A percentile compares a stretch with the other conserved stretches of the same genome.
Conservation (phyloP, 2,888 invertebrate genomes). For the Emesis furor region DNA sequence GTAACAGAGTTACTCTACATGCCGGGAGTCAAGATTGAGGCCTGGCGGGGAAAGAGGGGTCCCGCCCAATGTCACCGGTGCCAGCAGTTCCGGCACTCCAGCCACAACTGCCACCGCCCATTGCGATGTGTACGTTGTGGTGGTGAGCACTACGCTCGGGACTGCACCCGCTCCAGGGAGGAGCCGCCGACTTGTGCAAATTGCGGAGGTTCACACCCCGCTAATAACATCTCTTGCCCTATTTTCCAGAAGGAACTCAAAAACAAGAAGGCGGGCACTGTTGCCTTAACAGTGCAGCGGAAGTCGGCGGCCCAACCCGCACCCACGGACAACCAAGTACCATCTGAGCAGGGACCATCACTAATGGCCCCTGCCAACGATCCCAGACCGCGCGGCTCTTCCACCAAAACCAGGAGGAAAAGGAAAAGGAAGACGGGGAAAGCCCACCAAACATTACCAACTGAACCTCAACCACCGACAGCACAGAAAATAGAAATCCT, state of each 20-base stretch:
- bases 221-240: neutral
- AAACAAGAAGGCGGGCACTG: constrained; percentile 49
- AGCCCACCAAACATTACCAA: neutral
- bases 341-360: neutral
- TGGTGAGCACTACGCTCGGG: constrained; percentile 34
- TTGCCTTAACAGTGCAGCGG: constrained; percentile 30
- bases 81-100: constrained; percentile 53
- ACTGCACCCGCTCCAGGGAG: constrained; percentile 41
- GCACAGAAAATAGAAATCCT: neutral
- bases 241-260: constrained; percentile 12
- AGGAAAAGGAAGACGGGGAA: too few species aligned
- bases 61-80: constrained; percentile 47
- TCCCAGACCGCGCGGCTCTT: neutral
- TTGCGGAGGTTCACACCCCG: neutral
- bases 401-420: neutral
- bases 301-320: constrained; percentile 29
- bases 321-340: neutral
- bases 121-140: constrained; percentile 38
- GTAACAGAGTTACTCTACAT: constrained; percentile 18
- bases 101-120: constrained; percentile 40
- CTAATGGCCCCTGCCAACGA: neutral
- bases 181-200: neutral
- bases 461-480: neutral
- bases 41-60: constrained; percentile 36
- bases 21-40: constrained; percentile 44